These are phyloP conservation scores for Centruroides sculpturatus DNA, from an alignment of 1,140 invertebrate species.

Conservation along the genomic window DNA sequence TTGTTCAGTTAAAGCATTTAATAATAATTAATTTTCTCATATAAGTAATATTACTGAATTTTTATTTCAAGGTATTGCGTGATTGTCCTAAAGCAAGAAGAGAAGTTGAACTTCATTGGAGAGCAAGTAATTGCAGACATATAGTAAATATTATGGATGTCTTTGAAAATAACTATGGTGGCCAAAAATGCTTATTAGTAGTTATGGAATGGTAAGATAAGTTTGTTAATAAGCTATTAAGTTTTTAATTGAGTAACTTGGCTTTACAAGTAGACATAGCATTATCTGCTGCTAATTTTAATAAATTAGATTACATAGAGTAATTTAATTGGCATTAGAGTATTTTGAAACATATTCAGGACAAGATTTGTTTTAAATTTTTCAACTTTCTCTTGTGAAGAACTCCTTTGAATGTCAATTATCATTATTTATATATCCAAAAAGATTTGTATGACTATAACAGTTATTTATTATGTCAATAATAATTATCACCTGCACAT, in stretches of 20 bases:
- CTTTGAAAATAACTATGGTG: slow-evolving; percentile 87
- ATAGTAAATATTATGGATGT: slow-evolving; percentile 91
- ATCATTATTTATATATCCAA: too few species aligned
- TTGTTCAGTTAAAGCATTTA: not conserved
- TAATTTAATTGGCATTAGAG: not conserved
- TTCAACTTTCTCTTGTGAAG: too few species aligned
- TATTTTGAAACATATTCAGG: too few species aligned
- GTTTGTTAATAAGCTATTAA: too few species aligned
- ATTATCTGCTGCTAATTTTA: not conserved
- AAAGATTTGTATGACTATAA: too few species aligned
- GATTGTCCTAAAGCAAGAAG: slow-evolving; percentile 81
- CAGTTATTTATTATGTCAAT: too few species aligned
- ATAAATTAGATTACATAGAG: not conserved
- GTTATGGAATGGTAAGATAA: slow-evolving; percentile 86
- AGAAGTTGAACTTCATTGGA: slow-evolving; percentile 92
- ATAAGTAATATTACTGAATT: slow-evolving; percentile 1
- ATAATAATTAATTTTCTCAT: slow-evolving; percentile 3
- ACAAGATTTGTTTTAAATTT: too few species aligned
- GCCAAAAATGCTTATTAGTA: slow-evolving; percentile 78
- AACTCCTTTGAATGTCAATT: too few species aligned
- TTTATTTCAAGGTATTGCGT: slow-evolving; percentile 54
- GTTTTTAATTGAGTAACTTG: too few species aligned
- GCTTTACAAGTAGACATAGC: too few species aligned
- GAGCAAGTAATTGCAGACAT: slow-evolving; percentile 72
- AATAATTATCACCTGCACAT: too few species aligned